Evolutionary conservation across 2,113 vertebrate genomes (phyloP).

Genomic region (zebrafish (Danio rerio)): DNA sequence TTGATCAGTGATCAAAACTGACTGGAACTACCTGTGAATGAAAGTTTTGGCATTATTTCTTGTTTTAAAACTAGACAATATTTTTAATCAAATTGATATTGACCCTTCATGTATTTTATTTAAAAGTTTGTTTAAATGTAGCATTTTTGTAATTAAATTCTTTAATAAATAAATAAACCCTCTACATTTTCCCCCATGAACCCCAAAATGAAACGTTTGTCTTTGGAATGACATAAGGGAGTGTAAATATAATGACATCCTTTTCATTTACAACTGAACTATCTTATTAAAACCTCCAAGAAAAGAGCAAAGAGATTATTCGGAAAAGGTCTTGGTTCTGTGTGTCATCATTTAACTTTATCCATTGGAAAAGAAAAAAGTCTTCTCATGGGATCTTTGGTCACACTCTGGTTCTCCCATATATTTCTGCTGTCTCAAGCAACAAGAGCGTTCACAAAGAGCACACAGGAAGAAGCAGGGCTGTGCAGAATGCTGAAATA

Average conservation of each 20-base stretch:
- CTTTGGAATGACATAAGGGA: background rate
- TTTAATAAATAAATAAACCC: background rate
- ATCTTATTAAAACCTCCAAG: background rate
- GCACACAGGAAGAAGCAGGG: conserved; percentile 45
- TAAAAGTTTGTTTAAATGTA: too few relatives aligned
- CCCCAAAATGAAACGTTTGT: background rate
- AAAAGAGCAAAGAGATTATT: background rate
- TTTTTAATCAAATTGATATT: too few relatives aligned
- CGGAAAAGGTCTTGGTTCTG: background rate
- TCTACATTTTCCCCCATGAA: background rate
- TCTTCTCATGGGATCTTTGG: conserved; percentile 9
- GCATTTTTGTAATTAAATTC: background rate
- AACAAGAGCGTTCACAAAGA: conserved; percentile 43
- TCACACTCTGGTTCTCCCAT: conserved; percentile 42
- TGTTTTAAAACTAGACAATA: too few relatives aligned
- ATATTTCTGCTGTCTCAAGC: conserved; percentile 53
- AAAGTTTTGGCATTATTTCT: too few relatives aligned
- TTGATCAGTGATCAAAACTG: too few relatives aligned
- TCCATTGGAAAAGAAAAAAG: conserved; percentile 27
- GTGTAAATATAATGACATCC: background rate
- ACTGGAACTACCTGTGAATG: too few relatives aligned
- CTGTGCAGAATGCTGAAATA: conserved; percentile 36
- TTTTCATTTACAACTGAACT: background rate
- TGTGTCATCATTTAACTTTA: conserved; percentile 29
- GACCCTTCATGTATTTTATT: too few relatives aligned